Conservation (phyloP, 2,888 invertebrate species). For the Gisinianus flammeolus region DNA sequence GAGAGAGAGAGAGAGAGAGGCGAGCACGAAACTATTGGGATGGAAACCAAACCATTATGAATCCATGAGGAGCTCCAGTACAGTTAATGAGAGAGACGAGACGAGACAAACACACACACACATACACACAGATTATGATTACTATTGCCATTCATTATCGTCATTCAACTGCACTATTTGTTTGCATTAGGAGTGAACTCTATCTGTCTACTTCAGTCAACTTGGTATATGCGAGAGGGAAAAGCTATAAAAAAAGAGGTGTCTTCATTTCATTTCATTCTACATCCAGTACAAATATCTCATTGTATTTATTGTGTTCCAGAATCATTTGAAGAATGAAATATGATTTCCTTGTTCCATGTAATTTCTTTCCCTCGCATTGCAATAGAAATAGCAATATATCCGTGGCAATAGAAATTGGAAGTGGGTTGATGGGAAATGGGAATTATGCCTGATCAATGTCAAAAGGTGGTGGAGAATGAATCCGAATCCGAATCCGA, state of each 20-base stretch:
- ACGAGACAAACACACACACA: not conserved
- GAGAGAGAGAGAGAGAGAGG: not conserved
- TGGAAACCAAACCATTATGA: not conserved
- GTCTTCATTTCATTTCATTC: not conserved
- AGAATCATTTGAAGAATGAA: too few relatives aligned
- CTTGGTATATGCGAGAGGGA: too few relatives aligned
- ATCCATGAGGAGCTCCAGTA: not conserved
- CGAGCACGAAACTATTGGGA: constrained; percentile 3
- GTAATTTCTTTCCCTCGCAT: not conserved
- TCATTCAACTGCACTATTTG: not conserved
- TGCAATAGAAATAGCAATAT: too few relatives aligned
- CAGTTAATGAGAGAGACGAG: constrained; percentile 7
- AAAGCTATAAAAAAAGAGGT: not conserved
- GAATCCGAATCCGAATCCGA: too few relatives aligned
- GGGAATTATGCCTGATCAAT: too few relatives aligned
- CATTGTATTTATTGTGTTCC: not conserved
- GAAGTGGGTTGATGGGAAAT: too few relatives aligned
- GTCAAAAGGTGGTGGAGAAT: too few relatives aligned
- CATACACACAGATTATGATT: not conserved
- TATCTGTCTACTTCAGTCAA: not conserved
- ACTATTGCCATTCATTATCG: not conserved
- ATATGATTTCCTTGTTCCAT: not conserved
- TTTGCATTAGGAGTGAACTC: not conserved
- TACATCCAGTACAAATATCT: not conserved
- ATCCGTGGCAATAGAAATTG: too few relatives aligned